Evolutionary conservation across 2,888 invertebrate genomes (phyloP).

Genomic region (Caenorhabditis imperialis): DNA sequence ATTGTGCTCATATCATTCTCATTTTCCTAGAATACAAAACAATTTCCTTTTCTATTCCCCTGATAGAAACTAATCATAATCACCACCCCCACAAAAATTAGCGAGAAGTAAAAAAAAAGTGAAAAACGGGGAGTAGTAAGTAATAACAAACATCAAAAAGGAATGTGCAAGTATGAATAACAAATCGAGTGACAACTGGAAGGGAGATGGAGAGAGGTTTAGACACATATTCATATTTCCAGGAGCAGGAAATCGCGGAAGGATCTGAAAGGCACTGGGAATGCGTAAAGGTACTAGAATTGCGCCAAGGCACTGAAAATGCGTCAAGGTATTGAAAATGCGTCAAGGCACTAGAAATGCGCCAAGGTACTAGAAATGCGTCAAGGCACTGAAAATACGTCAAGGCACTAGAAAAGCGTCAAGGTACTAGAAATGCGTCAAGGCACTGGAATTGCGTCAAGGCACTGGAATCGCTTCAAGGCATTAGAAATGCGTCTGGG

Average conservation of each 20-base stretch:
- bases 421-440: background rate
- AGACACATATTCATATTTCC: no score
- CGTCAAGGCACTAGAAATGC: no score
- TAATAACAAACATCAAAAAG: slow-evolving; percentile 46
- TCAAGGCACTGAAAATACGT: background rate
- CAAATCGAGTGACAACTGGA: slow-evolving; percentile 27
- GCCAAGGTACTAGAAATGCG: background rate
- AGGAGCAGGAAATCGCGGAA: background rate
- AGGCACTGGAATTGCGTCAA: background rate
- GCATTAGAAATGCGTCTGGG: no score
- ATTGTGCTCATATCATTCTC: no score
- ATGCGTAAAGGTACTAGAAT: no score
- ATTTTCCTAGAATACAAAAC: no score
- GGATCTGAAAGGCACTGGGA: no score
- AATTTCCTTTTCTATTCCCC: no score
- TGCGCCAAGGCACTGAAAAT: no score
- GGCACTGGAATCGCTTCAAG: background rate
- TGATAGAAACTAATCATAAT: no score
- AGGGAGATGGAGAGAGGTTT: slow-evolving; percentile 7
- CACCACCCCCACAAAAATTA: no score
- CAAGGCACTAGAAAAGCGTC: background rate
- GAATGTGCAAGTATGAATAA: slow-evolving; percentile 49
- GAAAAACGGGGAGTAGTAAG: slow-evolving; percentile 3
- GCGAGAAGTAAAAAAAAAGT: slow-evolving; percentile 22
- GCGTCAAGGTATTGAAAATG: no score